Evolutionary conservation across 2,797 vertebrate species (phyloP).

Genomic region (Cryptoprocta ferox): DNA sequence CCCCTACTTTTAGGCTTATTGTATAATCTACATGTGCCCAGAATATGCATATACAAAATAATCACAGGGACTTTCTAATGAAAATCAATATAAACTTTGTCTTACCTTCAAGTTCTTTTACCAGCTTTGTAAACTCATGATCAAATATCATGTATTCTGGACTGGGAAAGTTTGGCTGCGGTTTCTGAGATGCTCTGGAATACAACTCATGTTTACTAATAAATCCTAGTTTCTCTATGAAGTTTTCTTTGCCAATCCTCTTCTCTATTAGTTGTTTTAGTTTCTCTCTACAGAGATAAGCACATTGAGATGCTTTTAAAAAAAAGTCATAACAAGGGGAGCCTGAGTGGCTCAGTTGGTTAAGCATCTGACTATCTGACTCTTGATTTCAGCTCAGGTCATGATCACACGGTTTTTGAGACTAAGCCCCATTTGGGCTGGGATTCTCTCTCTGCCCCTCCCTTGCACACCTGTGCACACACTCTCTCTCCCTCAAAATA

Average conservation of each 20-base stretch:
- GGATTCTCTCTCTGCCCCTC: too few species aligned
- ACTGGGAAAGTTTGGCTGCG: constrained; percentile 95
- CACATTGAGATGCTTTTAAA: constrained; percentile 48
- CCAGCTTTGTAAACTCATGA: constrained; percentile 98
- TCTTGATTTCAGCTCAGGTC: too few species aligned
- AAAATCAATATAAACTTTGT: neutral
- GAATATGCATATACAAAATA: neutral
- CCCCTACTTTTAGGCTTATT: neutral
- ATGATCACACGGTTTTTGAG: too few species aligned
- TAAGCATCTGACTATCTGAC: too few species aligned
- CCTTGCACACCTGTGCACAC: too few species aligned
- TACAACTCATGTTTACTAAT: constrained; percentile 98
- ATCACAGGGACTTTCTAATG: neutral
- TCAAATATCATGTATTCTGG: constrained; percentile 99
- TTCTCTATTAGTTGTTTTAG: constrained; percentile 99
- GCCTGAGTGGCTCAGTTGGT: too few species aligned
- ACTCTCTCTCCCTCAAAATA: too few species aligned
- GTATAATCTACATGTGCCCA: neutral
- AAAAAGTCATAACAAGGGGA: neutral
- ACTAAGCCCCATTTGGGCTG: too few species aligned
- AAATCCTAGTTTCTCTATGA: constrained; percentile 97
- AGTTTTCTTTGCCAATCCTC: constrained; percentile 98
- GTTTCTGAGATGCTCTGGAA: constrained; percentile 97
- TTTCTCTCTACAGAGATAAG: constrained; percentile 92
- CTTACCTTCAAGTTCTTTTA: constrained; percentile 98